phyloP scores from a whole-genome alignment of 2,113 vertebrate genomes.

The Aspiorhynchus laticeps region DNA sequence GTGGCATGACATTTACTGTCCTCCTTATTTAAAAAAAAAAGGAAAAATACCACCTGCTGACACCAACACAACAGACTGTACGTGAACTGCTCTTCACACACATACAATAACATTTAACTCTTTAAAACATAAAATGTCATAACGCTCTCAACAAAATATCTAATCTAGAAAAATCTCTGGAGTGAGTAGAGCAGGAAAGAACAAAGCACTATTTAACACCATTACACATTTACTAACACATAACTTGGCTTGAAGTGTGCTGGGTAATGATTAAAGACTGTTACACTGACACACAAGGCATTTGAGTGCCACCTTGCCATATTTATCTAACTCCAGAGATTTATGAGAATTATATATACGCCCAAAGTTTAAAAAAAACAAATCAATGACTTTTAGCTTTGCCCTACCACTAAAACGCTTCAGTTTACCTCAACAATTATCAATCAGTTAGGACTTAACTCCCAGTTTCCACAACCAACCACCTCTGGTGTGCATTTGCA shows the following conservation, averaged over 20 bases:
- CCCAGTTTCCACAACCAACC: constrained; percentile 8
- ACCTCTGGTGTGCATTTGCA: constrained; percentile 27
- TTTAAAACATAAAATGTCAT: constrained; percentile 6
- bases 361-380: neutral
- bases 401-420: neutral
- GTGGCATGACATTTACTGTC: constrained; percentile 64
- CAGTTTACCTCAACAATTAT: neutral
- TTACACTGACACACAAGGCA: constrained; percentile 1
- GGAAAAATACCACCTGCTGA: constrained; percentile 47
- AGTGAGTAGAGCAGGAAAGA: constrained; percentile 27
- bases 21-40: constrained; percentile 54
- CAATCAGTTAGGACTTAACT: constrained; percentile 13
- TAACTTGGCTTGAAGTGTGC: constrained; percentile 48
- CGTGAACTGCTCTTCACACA: constrained; percentile 3
- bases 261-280: constrained; percentile 73
- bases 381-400: neutral
- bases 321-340: neutral
- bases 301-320: neutral
- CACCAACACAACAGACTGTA: constrained; percentile 31
- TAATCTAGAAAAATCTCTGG: neutral
- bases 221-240: constrained; percentile 70
- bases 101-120: neutral
- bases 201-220: constrained; percentile 49
- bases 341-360: neutral
- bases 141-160: constrained; percentile 8